Evolutionary conservation across 2,113 vertebrate genomes (phyloP).

Genomic region (Riparia riparia): DNA sequence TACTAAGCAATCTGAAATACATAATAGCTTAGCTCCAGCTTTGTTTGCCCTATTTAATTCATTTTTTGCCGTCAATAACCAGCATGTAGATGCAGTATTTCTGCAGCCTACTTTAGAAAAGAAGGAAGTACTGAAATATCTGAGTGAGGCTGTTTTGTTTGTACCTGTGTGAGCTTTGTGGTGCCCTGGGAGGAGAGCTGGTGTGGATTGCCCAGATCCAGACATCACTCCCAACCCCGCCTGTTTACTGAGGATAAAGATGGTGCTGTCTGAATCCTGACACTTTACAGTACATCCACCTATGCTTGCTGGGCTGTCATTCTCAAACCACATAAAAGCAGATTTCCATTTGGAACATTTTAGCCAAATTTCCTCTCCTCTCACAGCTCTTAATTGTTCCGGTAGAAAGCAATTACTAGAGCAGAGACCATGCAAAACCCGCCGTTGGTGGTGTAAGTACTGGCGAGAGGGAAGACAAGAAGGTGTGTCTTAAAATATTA

Average conservation of each 20-base stretch:
- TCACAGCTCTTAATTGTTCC: conserved; percentile 6
- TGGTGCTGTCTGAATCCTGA: background rate
- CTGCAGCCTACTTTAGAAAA: background rate
- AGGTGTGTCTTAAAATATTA: background rate
- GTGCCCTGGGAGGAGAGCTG: background rate
- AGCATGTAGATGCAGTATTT: background rate
- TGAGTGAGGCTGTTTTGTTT: background rate
- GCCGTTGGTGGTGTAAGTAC: background rate
- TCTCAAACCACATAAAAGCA: conserved; percentile 20
- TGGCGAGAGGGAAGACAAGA: background rate
- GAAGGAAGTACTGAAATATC: background rate
- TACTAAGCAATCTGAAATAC: conserved; percentile 48
- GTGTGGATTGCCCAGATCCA: background rate
- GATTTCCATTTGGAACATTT: conserved; percentile 14
- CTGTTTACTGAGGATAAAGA: background rate
- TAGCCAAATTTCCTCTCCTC: background rate
- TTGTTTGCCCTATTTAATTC: conserved; percentile 64
- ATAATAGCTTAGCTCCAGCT: conserved; percentile 58
- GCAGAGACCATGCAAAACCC: background rate
- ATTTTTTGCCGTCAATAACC: background rate
- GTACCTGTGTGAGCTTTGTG: background rate
- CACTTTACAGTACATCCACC: background rate
- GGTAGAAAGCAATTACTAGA: background rate
- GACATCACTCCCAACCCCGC: background rate
- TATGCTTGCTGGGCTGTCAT: background rate